Percentiles rank a stretch among this genome's conserved stretches.
These are phyloP conservation scores for Galaxea fascicularis DNA, from an alignment of 92 coral and sea anemone genomes.

Conservation along the genomic window DNA sequence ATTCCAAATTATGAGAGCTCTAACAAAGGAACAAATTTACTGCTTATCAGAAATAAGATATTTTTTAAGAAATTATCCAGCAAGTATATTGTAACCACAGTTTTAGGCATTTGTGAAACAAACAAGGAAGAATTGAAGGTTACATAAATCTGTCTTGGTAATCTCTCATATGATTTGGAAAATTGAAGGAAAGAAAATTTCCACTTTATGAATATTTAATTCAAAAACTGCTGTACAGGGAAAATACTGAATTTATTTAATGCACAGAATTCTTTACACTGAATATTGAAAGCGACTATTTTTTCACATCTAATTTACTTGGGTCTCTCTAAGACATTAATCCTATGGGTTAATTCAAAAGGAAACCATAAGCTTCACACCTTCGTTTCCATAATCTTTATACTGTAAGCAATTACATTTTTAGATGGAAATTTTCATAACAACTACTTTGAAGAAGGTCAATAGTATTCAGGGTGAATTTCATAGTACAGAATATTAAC, in stretches of 20 bases:
- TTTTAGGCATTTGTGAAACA: conserved; percentile 19
- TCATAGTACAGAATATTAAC: background rate
- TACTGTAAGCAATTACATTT: conserved; percentile 50
- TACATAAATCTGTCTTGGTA: conserved; percentile 19
- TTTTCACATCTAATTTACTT: conserved; percentile 21
- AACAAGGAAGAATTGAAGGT: conserved; percentile 8
- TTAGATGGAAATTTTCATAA: conserved; percentile 53
- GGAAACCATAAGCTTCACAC: background rate
- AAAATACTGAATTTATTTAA: conserved; percentile 14
- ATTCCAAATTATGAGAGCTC: background rate
- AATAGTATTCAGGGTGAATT: conserved; percentile 31
- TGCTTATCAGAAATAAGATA: conserved; percentile 26
- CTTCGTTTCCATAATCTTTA: conserved; percentile 20
- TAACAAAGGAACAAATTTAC: conserved; percentile 9
- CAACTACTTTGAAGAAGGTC: conserved; percentile 50
- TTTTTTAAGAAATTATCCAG: background rate
- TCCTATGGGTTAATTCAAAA: conserved; percentile 25
- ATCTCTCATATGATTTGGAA: conserved; percentile 15
- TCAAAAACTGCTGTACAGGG: conserved; percentile 27
- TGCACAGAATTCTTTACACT: conserved; percentile 3
- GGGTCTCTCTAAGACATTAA: conserved; percentile 23
- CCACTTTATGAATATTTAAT: conserved; percentile 50
- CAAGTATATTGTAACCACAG: conserved; percentile 6
- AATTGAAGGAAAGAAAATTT: conserved; percentile 25
- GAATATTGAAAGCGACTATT: background rate